Conservation (phyloP, 2,888 invertebrate species). For the Nudaria mundana region DNA sequence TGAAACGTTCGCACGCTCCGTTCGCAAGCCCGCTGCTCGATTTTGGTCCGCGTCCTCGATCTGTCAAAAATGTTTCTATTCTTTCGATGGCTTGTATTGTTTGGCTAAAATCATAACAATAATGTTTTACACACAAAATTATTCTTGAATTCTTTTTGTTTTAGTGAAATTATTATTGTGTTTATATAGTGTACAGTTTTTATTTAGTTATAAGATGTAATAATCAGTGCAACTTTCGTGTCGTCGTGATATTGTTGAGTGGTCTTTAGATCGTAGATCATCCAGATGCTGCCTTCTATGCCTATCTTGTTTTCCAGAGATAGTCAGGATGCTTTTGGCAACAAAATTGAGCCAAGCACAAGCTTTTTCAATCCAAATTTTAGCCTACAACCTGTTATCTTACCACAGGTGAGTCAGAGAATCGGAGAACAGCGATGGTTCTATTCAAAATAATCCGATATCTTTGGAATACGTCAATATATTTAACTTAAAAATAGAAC, state of each 20-base stretch:
- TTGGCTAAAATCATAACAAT: constrained; percentile 52
- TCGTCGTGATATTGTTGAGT: constrained; percentile 46
- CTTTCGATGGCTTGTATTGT: constrained; percentile 53
- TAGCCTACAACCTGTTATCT: constrained; percentile 48
- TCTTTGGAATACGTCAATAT: constrained; percentile 7
- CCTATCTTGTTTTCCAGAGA: constrained; percentile 71
- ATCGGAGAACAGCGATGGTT: constrained; percentile 27
- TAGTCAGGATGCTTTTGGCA: constrained; percentile 76
- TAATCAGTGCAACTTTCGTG: constrained; percentile 36
- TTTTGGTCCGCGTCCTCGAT: constrained; percentile 49
- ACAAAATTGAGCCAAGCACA: constrained; percentile 68
- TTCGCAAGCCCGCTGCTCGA: too few species aligned
- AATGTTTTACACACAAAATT: constrained; percentile 39
- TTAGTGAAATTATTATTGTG: constrained; percentile 32
- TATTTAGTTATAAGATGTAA: constrained; percentile 45
- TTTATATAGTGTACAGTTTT: constrained; percentile 36
- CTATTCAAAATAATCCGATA: constrained; percentile 23
- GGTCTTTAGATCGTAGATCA: constrained; percentile 42
- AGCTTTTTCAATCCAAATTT: constrained; percentile 63
- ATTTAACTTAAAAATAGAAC: constrained; percentile 3
- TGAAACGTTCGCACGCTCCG: constrained; percentile 53
- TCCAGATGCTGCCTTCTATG: constrained; percentile 79
- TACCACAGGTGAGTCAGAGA: constrained; percentile 59
- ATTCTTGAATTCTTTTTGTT: constrained; percentile 38
- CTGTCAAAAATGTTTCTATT: constrained; percentile 70